Base-by-base conservation (phyloP, 2,888 invertebrate genomes). In the Terebella lapidaria region DNA sequence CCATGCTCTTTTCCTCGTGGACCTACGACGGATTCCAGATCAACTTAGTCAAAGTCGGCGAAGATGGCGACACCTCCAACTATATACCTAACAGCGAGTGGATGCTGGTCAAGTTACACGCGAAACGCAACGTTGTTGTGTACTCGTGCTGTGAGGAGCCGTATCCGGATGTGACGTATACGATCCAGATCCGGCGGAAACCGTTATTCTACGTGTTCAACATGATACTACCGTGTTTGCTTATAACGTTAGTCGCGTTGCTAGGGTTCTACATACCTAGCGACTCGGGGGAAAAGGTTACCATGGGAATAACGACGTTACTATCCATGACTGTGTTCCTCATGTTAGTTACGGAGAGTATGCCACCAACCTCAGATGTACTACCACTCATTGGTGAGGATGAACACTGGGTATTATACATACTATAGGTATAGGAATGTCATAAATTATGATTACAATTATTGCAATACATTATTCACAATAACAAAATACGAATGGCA, bases 31-130 rank as follows among this genome's bases (percentile, higher is more conserved):
- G 82, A 10, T 79, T 73, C 52, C 81, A 81, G 66, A 73, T 84
- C 3, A 75, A 77, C 57, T 64, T 78, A 28, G 56, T 72, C 49
- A 73, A 72, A 56, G 69, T 67, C 15, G 74, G 88, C 57, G 88
- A 89, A 73, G 87, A 88, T 73, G 92, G 92, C 0, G 92, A 93
- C 80, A 86, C 89, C 56, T 89, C 89, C 68, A 92, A 92, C 83
- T 93, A 92, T 80, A 91, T 92, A 76, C 88, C 89, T n/a, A 93
- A 92, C 78, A 91, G 91, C 1, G 93, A 93, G 81, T 93, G 92
- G 81, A 89, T 91, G 77, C 82, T 93, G 68, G 73, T 83, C 25
- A 76, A 78, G 59, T 81, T 84, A 72, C 65, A 75, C 71, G 68
- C 83, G 66, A 85, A 89, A 57, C 62, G 76, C 35, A 69, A 72